Evolutionary conservation across 2,888 invertebrate genomes (phyloP).

Genomic region (Parapristionchus giblindavisi): DNA sequence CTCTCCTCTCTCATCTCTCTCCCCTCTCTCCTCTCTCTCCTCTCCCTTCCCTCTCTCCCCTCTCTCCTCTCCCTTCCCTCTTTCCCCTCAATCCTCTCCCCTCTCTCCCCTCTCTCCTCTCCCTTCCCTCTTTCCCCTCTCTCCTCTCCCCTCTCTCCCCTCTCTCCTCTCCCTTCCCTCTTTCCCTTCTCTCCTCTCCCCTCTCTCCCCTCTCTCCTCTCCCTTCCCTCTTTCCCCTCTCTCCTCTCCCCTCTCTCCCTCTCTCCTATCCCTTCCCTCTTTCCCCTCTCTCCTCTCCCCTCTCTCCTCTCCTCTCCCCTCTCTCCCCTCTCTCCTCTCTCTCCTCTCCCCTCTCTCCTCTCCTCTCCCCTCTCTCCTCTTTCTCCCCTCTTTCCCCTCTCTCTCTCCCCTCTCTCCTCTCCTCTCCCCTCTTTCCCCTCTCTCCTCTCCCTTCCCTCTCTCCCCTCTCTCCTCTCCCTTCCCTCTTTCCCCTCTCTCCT

Average conservation of each 20-base stretch:
- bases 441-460: not conserved
- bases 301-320: constrained; percentile 22
- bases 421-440: not conserved
- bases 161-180: not conserved
- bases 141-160: not conserved
- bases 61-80: not conserved
- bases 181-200: not conserved
- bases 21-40: constrained; percentile 13
- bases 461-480: not conserved
- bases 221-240: not conserved
- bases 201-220: not conserved
- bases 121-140: constrained; percentile 6
- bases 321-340: constrained; percentile 13
- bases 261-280: constrained; percentile 3
- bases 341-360: constrained; percentile 7
- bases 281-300: not conserved
- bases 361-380: constrained; percentile 19
- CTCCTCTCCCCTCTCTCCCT: not conserved
- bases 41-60: constrained; percentile 6
- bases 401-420: not conserved
- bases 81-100: not conserved
- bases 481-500: not conserved
- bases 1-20: constrained; percentile 5
- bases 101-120: not conserved
- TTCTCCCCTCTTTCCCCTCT: not conserved